Base-by-base conservation (phyloP, 2,888 invertebrate genomes). In the Sialis lutaria region DNA sequence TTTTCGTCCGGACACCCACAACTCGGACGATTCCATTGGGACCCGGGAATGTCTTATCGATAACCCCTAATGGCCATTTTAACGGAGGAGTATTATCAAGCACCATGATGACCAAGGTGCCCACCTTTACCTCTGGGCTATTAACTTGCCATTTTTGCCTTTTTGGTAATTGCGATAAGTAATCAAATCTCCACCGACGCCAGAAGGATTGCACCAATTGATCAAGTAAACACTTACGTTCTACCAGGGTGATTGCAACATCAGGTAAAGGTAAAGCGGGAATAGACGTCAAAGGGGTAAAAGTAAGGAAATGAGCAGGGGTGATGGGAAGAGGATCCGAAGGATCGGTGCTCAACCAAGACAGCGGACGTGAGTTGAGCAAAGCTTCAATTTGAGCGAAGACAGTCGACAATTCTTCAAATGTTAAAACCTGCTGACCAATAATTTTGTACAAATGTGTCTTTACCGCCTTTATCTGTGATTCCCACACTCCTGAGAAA, bases 291-390 rank as follows among this genome's bases (percentile, higher is more conserved):
- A 48, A 30, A 6, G 48, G 46, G 8, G 45, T 42, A n/a, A 48
- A 32, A 4, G 42, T 49, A 13, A 49, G 22, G 39, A 49, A 49
- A 40, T 49, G 46, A 7, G 49, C 49, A 9, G 49, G 48, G 1
- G 49, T 50, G 2, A 53, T 37, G 8, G 45, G 41, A 12, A 42
- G 33, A 1, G 46, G 34, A 34, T 48, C 47, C 5, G 44, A 13
- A 3, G 50, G 49, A 12, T 52, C 51, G 4, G 33, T 10, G 9
- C 42, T 46, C 2, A 50, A 6, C 4, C 44, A 33, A 12, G 12
- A 49, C 6, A 53, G 13, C 5, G 51, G 53, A 6, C 51, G 32
- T 7, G 53, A 53, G 33, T 53, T 53, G 12, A 53, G 40, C 6
- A 52, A 31, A 2, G 50, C 49, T 34, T 53, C 51, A 8, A 52